Evolutionary conservation across 2,113 vertebrate genomes (phyloP).

Genomic region (Deroptyus accipitrinus): DNA sequence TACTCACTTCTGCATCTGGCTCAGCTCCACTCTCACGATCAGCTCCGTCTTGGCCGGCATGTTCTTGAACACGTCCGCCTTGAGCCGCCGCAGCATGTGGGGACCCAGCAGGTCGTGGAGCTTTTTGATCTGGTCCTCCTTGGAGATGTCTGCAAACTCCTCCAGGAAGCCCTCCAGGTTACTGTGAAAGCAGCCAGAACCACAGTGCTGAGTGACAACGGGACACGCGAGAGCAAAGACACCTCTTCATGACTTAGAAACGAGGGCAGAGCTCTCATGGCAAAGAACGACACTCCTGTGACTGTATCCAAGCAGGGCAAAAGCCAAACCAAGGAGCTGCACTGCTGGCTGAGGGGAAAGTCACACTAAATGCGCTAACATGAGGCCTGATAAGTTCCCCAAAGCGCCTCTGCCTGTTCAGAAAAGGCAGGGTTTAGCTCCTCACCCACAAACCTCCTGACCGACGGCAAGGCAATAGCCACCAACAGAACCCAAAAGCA

Average conservation of each 20-base stretch:
- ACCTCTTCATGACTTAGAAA: neutral
- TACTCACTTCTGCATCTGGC: conserved; percentile 97
- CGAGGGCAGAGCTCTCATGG: neutral
- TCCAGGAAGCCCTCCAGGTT: conserved; percentile 98
- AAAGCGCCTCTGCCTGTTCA: neutral
- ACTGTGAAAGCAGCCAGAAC: conserved; percentile 69
- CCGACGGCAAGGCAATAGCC: accelerated
- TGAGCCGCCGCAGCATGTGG: conserved; percentile 95
- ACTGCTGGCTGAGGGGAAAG: neutral
- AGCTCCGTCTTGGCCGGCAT: conserved; percentile 98
- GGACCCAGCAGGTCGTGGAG: conserved; percentile 95
- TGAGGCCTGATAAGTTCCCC: neutral
- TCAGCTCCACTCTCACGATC: conserved; percentile 95
- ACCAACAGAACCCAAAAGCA: neutral
- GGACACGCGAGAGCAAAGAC: accelerated
- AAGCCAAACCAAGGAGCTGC: neutral
- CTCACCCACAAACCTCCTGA: neutral
- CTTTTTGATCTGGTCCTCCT: conserved; percentile 99
- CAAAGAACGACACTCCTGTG: accelerated
- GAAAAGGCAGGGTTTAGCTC: neutral
- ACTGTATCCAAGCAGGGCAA: neutral
- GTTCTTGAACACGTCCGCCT: conserved; percentile 97
- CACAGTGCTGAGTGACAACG: accelerated
- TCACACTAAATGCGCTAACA: accelerated
- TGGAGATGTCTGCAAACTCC: conserved; percentile 98